Evolutionary conservation across 1,140 invertebrate genomes (phyloP), one percentile per base, ranked within the genome.

Genomic region (Tetramorium parvispinum): DNA sequence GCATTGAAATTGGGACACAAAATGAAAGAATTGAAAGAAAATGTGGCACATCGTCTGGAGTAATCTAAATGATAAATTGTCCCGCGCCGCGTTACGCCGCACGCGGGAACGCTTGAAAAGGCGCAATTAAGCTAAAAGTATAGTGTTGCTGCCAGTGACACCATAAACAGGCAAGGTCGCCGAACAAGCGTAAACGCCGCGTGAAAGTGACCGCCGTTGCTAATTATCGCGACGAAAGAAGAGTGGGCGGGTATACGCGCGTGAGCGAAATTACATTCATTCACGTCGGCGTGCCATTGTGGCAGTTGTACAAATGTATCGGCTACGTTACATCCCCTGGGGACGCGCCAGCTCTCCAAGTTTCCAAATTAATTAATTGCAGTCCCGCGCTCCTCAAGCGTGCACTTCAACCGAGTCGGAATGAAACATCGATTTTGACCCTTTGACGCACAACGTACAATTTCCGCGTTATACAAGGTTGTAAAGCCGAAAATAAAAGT

Each of bases 91-190:
- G n/a, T 32, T n/a, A n/a, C n/a, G n/a, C n/a, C n/a, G n/a, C 49
- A 27, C 40, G 46, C 32, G 65, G 55, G 46, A 66, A n/a, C 13
- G 57, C 18, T 75, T 76, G 24, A 53, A 63, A 78, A 43, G 61
- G 57, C 49, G 59, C 65, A 87, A 87, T 87, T 87, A 87, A 61
- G 68, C 61, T 46, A 71, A 81, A 18, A 43, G 65, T 77, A 61
- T 61, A 68, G 65, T 51, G 37, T 32, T 57, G n/a, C 49, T 57
- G n/a, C 49, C 81, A 43, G 66, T 49, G 59, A 68, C 21, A 55
- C 24, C 86, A 68, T 78, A 89, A 83, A 86, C 77, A 83, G 63
- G 49, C 43, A 76, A 82, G 87, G 85, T 87, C 77, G 57, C 51
- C n/a, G 61, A 88, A 68, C 59, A 49, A 82, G 81, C 70, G 55